Percentiles rank a stretch among this genome's conserved stretches.
Evolutionary conservation across 1,140 invertebrate genomes (phyloP).

Genomic region (Wiebesia pumilae): DNA sequence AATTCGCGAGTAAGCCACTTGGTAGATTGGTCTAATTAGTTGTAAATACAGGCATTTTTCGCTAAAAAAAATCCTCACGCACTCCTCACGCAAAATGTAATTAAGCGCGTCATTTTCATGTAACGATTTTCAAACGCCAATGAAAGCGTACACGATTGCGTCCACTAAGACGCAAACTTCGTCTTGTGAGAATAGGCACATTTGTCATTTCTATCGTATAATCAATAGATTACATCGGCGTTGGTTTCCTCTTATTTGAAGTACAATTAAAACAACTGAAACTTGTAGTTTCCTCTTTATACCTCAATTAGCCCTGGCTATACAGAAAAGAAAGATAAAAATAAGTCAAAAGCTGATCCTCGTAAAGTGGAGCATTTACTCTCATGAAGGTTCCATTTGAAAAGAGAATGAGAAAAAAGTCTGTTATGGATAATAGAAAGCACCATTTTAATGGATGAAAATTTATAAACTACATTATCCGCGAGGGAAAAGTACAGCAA

Average conservation of each 20-base stretch:
- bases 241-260: background rate
- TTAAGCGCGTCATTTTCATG: background rate
- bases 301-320: background rate
- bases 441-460: slow-evolving; percentile 5
- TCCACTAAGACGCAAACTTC: background rate
- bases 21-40: background rate
- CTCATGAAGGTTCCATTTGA: background rate
- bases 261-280: slow-evolving; percentile 2
- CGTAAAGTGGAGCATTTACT: slow-evolving; percentile 2
- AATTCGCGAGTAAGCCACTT: background rate
- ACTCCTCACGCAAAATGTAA: background rate
- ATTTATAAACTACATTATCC: background rate
- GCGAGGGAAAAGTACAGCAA: background rate
- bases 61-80: background rate
- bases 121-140: slow-evolving; percentile 18
- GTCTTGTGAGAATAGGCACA: background rate
- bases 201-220: background rate
- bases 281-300: background rate
- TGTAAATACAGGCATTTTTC: background rate
- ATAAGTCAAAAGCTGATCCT: background rate
- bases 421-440: slow-evolving; percentile 7
- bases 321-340: background rate
- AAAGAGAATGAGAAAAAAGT: background rate
- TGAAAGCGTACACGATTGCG: background rate
- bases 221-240: background rate